Percentiles rank a stretch among this genome's conserved stretches.
Evolutionary conservation across 2,888 invertebrate species (phyloP).

Genomic region (Lucinisca nassula): DNA sequence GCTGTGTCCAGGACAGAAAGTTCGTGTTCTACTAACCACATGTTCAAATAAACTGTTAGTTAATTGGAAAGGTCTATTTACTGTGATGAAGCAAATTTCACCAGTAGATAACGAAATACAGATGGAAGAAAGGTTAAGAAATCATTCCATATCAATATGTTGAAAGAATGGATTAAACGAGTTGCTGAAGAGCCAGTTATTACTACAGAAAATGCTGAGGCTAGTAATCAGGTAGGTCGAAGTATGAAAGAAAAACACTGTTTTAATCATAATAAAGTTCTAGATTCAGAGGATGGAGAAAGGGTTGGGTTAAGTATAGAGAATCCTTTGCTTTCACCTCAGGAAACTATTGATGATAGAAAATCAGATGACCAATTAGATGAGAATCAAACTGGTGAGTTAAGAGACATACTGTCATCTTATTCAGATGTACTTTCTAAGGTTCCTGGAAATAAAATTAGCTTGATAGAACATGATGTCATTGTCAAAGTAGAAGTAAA

Average conservation of each 20-base stretch:
- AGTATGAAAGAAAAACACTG: neutral
- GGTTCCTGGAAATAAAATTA: conserved; percentile 14
- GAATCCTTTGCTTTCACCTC: neutral
- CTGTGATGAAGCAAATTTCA: neutral
- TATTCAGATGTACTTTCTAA: conserved; percentile 9
- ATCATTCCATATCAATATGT: neutral
- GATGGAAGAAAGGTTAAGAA: neutral
- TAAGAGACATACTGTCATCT: neutral
- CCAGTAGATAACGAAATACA: conserved; percentile 3
- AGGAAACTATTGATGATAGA: neutral
- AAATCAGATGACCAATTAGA: neutral
- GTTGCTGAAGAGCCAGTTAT: too few species aligned
- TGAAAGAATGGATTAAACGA: neutral
- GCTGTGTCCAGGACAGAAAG: neutral
- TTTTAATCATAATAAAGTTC: neutral
- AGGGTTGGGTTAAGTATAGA: neutral
- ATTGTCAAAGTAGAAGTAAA: too few species aligned
- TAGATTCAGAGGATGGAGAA: neutral
- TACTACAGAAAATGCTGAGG: neutral
- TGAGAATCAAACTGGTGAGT: neutral
- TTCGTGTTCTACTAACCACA: neutral
- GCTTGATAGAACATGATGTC: neutral
- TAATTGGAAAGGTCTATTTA: conserved; percentile 5
- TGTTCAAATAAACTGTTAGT: neutral
- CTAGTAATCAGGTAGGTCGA: neutral